Conservation (phyloP, 2,113 vertebrate species). For the Myiagra hebetior region DNA sequence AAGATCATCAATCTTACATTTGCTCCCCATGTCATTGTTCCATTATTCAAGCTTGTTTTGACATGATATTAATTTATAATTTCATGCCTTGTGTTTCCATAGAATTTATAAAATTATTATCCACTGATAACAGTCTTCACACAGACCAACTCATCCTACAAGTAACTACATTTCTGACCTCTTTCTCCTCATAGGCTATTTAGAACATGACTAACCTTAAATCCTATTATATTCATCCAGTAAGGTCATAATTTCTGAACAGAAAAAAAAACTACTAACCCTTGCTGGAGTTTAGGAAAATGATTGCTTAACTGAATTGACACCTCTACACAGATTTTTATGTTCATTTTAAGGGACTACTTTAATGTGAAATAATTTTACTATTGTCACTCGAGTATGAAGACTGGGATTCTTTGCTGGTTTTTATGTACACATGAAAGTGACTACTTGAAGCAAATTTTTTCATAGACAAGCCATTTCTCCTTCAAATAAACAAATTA, state of each 20-base stretch:
- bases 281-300: not conserved
- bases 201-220: not conserved
- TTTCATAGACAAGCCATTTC: not conserved
- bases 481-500: not conserved
- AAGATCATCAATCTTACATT: not conserved
- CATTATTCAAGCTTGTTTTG: not conserved
- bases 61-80: not conserved
- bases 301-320: not conserved
- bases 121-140: not conserved
- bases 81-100: not conserved
- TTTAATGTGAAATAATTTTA: constrained; percentile 61
- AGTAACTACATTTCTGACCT: not conserved
- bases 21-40: not conserved
- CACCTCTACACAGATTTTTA: constrained; percentile 27
- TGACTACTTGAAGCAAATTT: not conserved
- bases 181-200: not conserved
- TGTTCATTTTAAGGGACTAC: constrained; percentile 33
- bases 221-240: not conserved
- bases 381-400: not conserved
- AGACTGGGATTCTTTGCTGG: not conserved
- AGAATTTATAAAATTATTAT: not conserved
- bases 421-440: constrained; percentile 5
- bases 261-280: not conserved
- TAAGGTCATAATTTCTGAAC: not conserved
- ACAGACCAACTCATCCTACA: not conserved